A percentile compares a stretch with the other conserved stretches of the same genome.
phyloP scores from a whole-genome alignment of 2,888 invertebrate species.

The Belgica antarctica region DNA sequence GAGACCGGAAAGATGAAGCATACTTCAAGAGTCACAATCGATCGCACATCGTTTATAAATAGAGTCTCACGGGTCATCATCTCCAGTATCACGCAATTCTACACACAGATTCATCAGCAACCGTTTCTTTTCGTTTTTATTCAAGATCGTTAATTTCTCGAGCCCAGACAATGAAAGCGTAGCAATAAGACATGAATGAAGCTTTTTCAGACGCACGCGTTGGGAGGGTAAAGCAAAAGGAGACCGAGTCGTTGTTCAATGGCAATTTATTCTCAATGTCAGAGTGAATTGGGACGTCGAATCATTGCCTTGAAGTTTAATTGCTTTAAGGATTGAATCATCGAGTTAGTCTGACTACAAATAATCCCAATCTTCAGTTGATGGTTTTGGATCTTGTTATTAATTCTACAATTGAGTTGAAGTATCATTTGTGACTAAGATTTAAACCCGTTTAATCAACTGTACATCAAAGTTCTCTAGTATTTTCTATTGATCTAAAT shows the following conservation, averaged over 20 bases:
- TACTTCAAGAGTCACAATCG: constrained; percentile 12
- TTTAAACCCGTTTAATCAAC: too few relatives aligned
- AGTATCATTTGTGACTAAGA: too few relatives aligned
- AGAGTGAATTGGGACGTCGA: background rate
- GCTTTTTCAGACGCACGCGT: background rate
- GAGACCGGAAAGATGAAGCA: constrained; percentile 36
- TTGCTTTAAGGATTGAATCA: too few relatives aligned
- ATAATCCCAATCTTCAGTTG: too few relatives aligned
- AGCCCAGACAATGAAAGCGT: background rate
- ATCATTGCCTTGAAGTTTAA: too few relatives aligned
- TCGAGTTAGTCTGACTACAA: too few relatives aligned
- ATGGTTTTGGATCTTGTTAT: too few relatives aligned
- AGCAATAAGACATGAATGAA: constrained; percentile 15
- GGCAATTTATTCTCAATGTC: constrained; percentile 13
- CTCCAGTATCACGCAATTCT: constrained; percentile 13
- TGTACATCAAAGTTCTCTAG: too few relatives aligned
- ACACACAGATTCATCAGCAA: constrained; percentile 1
- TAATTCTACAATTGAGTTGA: too few relatives aligned
- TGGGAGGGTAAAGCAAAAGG: background rate
- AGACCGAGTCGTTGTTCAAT: background rate
- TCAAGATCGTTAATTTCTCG: constrained; percentile 16
- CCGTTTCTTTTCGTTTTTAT: constrained; percentile 22
- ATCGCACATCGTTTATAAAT: constrained; percentile 32
- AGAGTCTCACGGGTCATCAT: too few relatives aligned
- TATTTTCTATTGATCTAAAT: too few relatives aligned